Conservation (phyloP, 1,140 invertebrate species). For the Microvelia longipes region DNA sequence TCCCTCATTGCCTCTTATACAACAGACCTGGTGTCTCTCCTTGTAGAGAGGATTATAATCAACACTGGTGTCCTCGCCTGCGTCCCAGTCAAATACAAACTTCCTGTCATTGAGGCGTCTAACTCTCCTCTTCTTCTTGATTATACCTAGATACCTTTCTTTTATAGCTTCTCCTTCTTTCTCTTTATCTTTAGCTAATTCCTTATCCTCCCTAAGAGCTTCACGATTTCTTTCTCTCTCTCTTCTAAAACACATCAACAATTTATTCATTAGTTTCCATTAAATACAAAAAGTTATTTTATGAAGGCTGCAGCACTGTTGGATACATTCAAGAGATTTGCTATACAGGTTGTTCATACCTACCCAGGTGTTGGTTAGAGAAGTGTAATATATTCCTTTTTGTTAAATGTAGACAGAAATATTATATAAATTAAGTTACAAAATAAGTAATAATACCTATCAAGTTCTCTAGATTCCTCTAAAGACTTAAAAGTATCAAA, state of each 20-base stretch:
- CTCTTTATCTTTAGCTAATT: slow-evolving; percentile 63
- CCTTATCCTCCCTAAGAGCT: slow-evolving; percentile 37
- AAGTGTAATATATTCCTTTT: too few relatives aligned
- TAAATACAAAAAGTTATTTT: too few relatives aligned
- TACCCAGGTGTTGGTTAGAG: too few relatives aligned
- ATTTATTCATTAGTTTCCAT: too few relatives aligned
- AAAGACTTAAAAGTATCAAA: slow-evolving; percentile 35
- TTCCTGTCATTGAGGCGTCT: slow-evolving; percentile 91
- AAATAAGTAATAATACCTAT: too few relatives aligned
- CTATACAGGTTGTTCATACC: too few relatives aligned
- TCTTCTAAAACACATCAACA: too few relatives aligned
- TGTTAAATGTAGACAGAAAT: too few relatives aligned
- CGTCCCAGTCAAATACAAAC: slow-evolving; percentile 99
- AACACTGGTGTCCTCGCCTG: slow-evolving; percentile 89
- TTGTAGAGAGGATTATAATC: slow-evolving; percentile 98
- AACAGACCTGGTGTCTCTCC: slow-evolving; percentile 67
- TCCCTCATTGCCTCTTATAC: too few relatives aligned
- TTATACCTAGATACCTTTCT: slow-evolving; percentile 84
- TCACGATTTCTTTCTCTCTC: slow-evolving; percentile 20
- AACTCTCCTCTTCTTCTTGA: slow-evolving; percentile 86
- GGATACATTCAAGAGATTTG: too few relatives aligned
- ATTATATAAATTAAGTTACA: too few relatives aligned
- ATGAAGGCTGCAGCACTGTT: too few relatives aligned
- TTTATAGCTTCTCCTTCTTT: slow-evolving; percentile 84
- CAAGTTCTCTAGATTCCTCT: slow-evolving; percentile 18